Percentiles rank a stretch among this genome's conserved stretches.
phyloP scores from a whole-genome alignment of 2,888 invertebrate species.

The Acanthosepion lycidas region DNA sequence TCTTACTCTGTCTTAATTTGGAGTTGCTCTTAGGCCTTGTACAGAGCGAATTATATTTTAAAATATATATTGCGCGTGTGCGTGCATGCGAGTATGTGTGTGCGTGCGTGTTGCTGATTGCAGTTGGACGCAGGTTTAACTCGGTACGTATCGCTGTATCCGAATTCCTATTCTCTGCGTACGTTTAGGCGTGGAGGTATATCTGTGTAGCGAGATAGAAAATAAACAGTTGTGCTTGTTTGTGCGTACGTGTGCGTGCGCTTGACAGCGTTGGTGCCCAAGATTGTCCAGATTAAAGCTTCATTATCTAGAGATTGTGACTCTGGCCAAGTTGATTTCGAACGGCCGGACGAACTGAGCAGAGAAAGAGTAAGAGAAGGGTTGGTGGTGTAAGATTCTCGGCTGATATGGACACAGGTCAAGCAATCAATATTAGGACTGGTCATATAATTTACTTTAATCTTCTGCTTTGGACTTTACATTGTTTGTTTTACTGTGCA shows the following conservation, averaged over 20 bases:
- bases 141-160: too few relatives aligned
- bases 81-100: too few relatives aligned
- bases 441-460: background rate
- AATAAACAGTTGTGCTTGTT: too few relatives aligned
- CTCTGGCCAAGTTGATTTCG: background rate
- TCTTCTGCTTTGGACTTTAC: background rate
- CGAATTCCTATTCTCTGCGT: too few relatives aligned
- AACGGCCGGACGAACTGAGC: background rate
- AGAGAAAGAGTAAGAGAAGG: background rate
- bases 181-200: too few relatives aligned
- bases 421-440: background rate
- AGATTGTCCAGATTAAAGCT: constrained; percentile 1
- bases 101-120: too few relatives aligned
- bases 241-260: background rate
- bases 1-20: too few relatives aligned
- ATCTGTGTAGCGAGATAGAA: too few relatives aligned
- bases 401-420: background rate
- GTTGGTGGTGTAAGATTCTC: background rate
- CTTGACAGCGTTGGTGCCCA: background rate
- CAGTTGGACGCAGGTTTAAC: too few relatives aligned
- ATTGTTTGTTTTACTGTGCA: background rate
- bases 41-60: too few relatives aligned
- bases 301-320: constrained; percentile 22
- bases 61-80: too few relatives aligned
- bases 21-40: too few relatives aligned